Base-by-base conservation (phyloP, 2,888 invertebrate genomes). In the Chrysolina americana region DNA sequence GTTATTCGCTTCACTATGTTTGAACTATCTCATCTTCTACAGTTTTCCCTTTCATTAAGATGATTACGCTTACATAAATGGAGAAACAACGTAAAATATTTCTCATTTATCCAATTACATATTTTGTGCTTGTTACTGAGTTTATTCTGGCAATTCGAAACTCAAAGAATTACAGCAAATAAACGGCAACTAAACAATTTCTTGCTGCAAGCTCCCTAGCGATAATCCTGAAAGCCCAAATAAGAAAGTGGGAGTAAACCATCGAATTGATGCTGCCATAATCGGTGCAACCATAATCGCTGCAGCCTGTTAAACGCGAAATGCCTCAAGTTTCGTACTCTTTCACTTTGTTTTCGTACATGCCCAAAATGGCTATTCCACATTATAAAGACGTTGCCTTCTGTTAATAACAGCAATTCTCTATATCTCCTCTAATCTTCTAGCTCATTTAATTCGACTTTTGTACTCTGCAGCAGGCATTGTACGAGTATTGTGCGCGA, bases 251-350 rank as follows among this genome's bases (percentile, higher is more conserved):
- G 48, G 59, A 69, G 50, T 73, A 69, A 69, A 69, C 64, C 59
- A 59, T 70, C 63, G 66, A n/a, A n/a, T n/a, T n/a, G n/a, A n/a
- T 69, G 63, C 64, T 28, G 62, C 64, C 2, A 28, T 2, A 53
- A 53, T 53, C 21, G 21, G 13, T 53, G 53, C 19, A 53, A 48
- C 78, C 75, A 78, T 79, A 79, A 80, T 80, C 79, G 76, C 79
- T 79, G 77, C 72, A 59, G 9, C 59, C 2, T 76, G 77, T 78
- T 70, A 75, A 80, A 80, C 80, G 71, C 76, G 1, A 81, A 80
- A 81, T 78, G 79, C 78, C 76, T 75, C 66, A 75, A 80, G 71
- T 79, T 81, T 76, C 74, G 56, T 78, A 77, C 75, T 65, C 74
- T 70, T 62, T 66, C 68, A 50, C 64, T 77, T 71, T 76, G 72